Conservation (phyloP, 2,888 invertebrate species). For the Pristionchus fissidentatus region DNA sequence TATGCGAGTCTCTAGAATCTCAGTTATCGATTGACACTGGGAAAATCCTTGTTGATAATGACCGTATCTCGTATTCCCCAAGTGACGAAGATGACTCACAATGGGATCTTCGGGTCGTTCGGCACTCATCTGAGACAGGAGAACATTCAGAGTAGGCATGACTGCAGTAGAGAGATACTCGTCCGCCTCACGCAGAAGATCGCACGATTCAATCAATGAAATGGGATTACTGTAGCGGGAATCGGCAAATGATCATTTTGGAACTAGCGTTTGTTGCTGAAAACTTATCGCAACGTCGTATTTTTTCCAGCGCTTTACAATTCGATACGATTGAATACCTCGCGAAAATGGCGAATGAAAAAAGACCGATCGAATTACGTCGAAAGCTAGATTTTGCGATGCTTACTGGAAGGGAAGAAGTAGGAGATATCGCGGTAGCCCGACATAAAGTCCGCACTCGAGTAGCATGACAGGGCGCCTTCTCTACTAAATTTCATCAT, state of each 20-base stretch:
- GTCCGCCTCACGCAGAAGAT: not conserved
- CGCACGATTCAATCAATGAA: constrained; percentile 17
- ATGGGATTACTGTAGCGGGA: not conserved
- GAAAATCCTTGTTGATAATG: too few species aligned
- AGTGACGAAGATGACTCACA: not conserved
- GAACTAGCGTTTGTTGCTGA: too few species aligned
- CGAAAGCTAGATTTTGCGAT: too few species aligned
- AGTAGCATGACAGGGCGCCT: not conserved
- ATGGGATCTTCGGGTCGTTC: constrained; percentile 37
- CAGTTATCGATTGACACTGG: too few species aligned
- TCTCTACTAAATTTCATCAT: not conserved
- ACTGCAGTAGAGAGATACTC: not conserved
- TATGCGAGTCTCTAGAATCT: too few species aligned
- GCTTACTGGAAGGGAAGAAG: constrained; percentile 34
- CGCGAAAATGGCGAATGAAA: not conserved
- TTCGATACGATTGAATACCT: too few species aligned
- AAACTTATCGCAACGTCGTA: too few species aligned
- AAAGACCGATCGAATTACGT: too few species aligned
- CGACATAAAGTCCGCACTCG: not conserved
- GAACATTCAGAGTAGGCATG: constrained; percentile 16
- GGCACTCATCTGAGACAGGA: not conserved
- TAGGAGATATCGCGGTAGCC: constrained; percentile 11
- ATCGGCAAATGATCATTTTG: too few species aligned
- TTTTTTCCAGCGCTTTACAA: too few species aligned
- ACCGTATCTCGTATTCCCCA: too few species aligned